Conservation (phyloP, 2,888 invertebrate species). For the Rhopalosiphum nymphaeae region DNA sequence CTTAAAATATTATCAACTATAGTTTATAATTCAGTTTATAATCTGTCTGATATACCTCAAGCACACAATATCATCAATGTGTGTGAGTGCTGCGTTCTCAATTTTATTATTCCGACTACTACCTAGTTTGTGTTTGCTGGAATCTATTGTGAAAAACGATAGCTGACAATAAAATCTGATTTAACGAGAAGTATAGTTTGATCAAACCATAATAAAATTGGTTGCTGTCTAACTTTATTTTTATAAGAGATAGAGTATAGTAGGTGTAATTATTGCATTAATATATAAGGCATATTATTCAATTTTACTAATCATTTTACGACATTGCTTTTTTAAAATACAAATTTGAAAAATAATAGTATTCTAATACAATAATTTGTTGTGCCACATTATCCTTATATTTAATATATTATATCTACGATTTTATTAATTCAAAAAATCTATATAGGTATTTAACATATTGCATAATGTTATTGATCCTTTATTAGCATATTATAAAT, state of each 20-base stretch:
- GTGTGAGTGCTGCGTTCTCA: not conserved
- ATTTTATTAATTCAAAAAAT: conserved; percentile 20
- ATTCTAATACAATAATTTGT: not conserved
- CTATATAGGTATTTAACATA: not conserved
- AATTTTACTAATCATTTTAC: not conserved
- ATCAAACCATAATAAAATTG: not conserved
- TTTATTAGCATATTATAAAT: not conserved
- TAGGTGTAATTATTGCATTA: not conserved
- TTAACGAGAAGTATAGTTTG: not conserved
- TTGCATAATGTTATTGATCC: not conserved
- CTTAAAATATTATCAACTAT: not conserved
- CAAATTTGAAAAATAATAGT: not conserved
- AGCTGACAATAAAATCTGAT: not conserved
- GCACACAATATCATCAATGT: not conserved
- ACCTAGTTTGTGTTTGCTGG: not conserved
- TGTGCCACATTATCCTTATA: not conserved
- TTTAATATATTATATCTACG: not conserved
- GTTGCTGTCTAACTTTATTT: not conserved
- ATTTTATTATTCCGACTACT: not conserved
- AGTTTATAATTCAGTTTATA: not conserved
- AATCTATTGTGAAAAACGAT: no score
- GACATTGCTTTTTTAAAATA: not conserved
- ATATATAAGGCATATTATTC: not conserved
- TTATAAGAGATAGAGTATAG: not conserved
- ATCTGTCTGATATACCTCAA: not conserved